Base-by-base conservation (phyloP, 2,888 invertebrate genomes). In the Cyrtodaria siliqua region DNA sequence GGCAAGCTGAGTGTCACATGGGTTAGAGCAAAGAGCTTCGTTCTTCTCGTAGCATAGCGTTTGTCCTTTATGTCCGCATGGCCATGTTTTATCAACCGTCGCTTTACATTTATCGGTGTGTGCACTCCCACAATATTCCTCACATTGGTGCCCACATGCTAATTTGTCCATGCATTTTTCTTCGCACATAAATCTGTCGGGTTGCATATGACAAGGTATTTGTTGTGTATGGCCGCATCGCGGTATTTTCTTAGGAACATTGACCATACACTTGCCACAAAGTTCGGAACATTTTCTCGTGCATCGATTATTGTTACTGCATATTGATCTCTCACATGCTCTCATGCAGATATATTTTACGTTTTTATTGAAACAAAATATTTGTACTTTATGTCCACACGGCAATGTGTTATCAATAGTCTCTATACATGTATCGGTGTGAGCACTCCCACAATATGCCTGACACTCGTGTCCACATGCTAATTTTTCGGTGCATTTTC, bases 401-500 rank as follows among this genome's bases (percentile, higher is more conserved):
- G 9, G 91, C 90, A 85, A 92, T 93, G 24, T 26, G 27, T 14
- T 81, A 78, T 2, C 70, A 67, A 67, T 92, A 93, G 47, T 63
- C 79, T 62, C 89, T 91, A 75, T 93, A 92, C 0, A 70, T 26
- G 66, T 92, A 93, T 44, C 85, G 63, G 68, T 89, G 92, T 67
- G 89, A 83, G 93, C 94, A 94, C 23, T 68, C 55, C 18, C 78
- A 53, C 53, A n/a, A n/a, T n/a, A 84, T 69, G 76, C 93, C 93
- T 4, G 93, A 73, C 94, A 94, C 18, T 93, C 49, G 59, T 91
- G 91, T 24, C 90, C 90, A 71, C 91, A 91, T 9, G 96, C 94
- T 72, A 95, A 94, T n/a, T 89, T 84, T 64, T 94, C 94, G 3
- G 93, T 93, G 91, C 96, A 96, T 20, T 92, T 91, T 83, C 94